phyloP scores from a whole-genome alignment of 2,113 vertebrate genomes.

The Festucalex cinctus region DNA sequence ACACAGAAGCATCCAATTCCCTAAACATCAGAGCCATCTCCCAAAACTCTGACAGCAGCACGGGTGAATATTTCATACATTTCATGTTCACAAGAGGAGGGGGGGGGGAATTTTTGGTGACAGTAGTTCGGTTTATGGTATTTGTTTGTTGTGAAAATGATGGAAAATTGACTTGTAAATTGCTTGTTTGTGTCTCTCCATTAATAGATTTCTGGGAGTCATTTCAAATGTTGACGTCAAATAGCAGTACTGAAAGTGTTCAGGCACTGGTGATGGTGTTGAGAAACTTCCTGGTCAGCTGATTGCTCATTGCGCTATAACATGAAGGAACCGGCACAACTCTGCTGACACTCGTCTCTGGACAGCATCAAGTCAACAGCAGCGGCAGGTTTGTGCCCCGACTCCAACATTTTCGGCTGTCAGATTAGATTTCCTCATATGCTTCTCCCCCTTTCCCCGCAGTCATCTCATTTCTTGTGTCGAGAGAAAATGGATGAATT shows the following conservation, averaged over 20 bases:
- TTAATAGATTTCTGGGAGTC: neutral
- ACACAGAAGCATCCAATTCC: conserved; percentile 7
- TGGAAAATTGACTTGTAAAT: neutral
- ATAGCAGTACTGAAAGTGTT: conserved; percentile 62
- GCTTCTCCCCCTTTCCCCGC: neutral
- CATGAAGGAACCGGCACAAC: conserved; percentile 6
- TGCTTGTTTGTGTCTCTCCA: neutral
- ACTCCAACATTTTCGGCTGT: conserved; percentile 19
- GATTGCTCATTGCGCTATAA: neutral
- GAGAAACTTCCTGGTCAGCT: conserved; percentile 51
- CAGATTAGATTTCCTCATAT: neutral
- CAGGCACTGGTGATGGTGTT: conserved; percentile 27
- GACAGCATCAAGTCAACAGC: conserved; percentile 19
- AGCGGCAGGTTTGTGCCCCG: conserved; percentile 5
- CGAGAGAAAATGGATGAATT: conserved; percentile 35
- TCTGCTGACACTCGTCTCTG: conserved; percentile 7
- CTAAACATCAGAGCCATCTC: conserved; percentile 5
- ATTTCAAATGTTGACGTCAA: neutral
- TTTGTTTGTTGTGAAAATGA: neutral
- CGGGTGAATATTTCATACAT: neutral
- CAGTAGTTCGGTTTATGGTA: neutral
- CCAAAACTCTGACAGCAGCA: conserved; percentile 1
- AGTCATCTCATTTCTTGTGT: neutral
- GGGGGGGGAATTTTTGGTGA: neutral
- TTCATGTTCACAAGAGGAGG: conserved; percentile 12